Conservation (phyloP, 2,888 invertebrate species). For the Mythimna ferrago region DNA sequence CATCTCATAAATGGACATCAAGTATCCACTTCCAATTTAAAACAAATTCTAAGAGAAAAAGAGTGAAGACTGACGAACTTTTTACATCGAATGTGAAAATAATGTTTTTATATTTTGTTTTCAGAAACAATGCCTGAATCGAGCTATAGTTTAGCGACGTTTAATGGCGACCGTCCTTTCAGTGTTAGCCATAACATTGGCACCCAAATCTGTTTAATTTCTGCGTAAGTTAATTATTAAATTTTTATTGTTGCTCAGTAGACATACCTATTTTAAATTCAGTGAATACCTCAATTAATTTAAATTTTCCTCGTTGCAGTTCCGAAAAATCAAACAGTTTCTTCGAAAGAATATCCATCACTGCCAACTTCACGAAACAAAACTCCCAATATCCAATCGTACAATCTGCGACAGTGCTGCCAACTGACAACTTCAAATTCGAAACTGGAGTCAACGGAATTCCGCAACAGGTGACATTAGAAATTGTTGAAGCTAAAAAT, state of each 20-base stretch:
- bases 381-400: constrained; percentile 77
- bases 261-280: too few relatives aligned
- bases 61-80: too few relatives aligned
- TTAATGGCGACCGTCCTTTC: constrained; percentile 71
- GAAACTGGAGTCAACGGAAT: constrained; percentile 55
- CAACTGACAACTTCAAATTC: constrained; percentile 69
- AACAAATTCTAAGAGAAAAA: too few relatives aligned
- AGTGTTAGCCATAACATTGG: constrained; percentile 71
- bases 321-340: constrained; percentile 67
- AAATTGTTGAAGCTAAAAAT: constrained; percentile 67
- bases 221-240: constrained; percentile 70
- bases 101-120: constrained; percentile 1
- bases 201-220: constrained; percentile 71
- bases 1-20: too few relatives aligned
- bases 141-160: constrained; percentile 75
- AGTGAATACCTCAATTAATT: background rate
- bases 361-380: constrained; percentile 73
- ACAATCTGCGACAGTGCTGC: constrained; percentile 62
- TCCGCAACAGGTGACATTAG: constrained; percentile 67
- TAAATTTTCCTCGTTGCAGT: constrained; percentile 69
- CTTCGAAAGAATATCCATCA: constrained; percentile 77
- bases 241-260: too few relatives aligned
- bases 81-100: background rate
- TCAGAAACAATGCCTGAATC: constrained; percentile 66
- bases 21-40: too few relatives aligned